These are phyloP conservation scores for Empidonax alnorum DNA, from an alignment of 2,113 vertebrate genomes.

Conservation along the genomic window DNA sequence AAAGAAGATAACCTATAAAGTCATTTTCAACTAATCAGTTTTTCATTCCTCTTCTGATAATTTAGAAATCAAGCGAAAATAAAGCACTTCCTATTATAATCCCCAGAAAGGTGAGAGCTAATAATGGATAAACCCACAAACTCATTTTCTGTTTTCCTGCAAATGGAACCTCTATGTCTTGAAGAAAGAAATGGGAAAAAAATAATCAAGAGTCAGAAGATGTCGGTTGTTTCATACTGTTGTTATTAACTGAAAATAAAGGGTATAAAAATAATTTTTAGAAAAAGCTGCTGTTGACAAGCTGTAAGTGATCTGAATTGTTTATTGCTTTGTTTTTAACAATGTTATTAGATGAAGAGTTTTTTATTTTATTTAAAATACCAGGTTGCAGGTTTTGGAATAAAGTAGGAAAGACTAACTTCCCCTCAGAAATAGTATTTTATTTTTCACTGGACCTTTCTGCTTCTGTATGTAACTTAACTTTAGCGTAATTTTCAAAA, in stretches of 20 bases:
- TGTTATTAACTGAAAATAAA: neutral
- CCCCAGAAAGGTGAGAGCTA: neutral
- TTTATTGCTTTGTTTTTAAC: neutral
- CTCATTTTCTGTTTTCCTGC: neutral
- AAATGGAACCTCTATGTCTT: neutral
- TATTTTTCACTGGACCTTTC: neutral
- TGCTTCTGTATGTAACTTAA: neutral
- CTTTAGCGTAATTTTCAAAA: neutral
- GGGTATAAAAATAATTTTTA: neutral
- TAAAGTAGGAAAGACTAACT: neutral
- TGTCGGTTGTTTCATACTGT: neutral
- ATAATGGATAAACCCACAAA: neutral
- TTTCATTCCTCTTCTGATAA: neutral
- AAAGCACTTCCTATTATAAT: neutral
- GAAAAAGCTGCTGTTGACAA: neutral
- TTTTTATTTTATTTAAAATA: neutral
- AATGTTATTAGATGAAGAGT: neutral
- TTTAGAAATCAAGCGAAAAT: neutral
- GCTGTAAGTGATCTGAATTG: rapidly evolving
- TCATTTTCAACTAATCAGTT: neutral
- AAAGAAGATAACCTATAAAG: neutral
- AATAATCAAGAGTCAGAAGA: neutral
- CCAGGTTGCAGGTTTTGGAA: neutral
- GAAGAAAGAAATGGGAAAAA: neutral
- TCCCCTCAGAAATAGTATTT: neutral